Evolutionary conservation across 2,888 invertebrate genomes (phyloP).

Genomic region (Lasioglossum calceatum): DNA sequence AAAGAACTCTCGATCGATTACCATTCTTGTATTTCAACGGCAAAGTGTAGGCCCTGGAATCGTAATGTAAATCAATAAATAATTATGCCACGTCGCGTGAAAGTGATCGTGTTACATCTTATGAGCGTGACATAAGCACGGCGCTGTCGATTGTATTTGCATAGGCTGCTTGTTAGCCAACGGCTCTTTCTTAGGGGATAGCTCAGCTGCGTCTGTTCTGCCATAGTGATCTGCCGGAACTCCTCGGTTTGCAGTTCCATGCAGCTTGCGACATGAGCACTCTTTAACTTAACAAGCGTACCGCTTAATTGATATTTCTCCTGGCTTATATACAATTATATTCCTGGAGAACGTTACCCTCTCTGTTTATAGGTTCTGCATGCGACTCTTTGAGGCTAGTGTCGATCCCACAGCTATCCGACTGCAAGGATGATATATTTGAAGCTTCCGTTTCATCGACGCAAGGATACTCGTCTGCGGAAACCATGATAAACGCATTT

Average conservation of each 20-base stretch:
- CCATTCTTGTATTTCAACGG: constrained; percentile 62
- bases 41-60: constrained; percentile 59
- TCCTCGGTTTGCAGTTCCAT: constrained; percentile 34
- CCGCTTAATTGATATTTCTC: constrained; percentile 20
- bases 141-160: constrained; percentile 45
- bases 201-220: constrained; percentile 20
- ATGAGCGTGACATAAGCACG: constrained; percentile 70
- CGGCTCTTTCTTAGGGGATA: constrained; percentile 26
- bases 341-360: constrained; percentile 21
- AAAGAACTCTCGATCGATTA: constrained; percentile 27
- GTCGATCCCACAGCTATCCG: constrained; percentile 64
- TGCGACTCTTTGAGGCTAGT: constrained; percentile 37
- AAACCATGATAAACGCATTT: constrained; percentile 65
- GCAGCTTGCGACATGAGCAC: constrained; percentile 55
- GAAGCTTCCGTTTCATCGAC: constrained; percentile 73
- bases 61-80: constrained; percentile 30
- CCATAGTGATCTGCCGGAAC: constrained; percentile 17
- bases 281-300: constrained; percentile 55
- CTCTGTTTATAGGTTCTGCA: constrained; percentile 1
- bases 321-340: constrained; percentile 27
- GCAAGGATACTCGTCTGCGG: constrained; percentile 69
- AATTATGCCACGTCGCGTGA: not conserved
- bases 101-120: constrained; percentile 66
- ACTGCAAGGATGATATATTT: constrained; percentile 70
- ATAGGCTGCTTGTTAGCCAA: constrained; percentile 16